These are phyloP conservation scores for Thalassophryne amazonica DNA, from an alignment of 2,797 vertebrate genomes.

Conservation along the genomic window DNA sequence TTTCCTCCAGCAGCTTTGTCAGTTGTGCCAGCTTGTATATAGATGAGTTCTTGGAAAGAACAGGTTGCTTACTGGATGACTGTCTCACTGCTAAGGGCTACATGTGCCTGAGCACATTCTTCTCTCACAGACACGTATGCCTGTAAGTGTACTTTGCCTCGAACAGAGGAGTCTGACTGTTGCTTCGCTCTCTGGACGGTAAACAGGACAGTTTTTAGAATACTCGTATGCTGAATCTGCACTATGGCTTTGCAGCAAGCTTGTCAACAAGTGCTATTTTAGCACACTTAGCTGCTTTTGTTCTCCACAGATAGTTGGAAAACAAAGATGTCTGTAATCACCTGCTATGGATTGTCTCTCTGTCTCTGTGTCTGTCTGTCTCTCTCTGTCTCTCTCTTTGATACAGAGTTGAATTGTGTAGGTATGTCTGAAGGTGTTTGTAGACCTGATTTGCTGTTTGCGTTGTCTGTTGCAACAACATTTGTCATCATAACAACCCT, in stretches of 20 bases:
- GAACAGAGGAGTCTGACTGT: conserved; percentile 58
- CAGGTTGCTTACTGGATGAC: conserved; percentile 10
- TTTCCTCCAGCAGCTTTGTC: conserved; percentile 36
- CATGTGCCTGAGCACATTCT: no score
- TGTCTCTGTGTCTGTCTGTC: no score
- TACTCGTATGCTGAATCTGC: conserved; percentile 74
- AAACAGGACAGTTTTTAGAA: conserved; percentile 73
- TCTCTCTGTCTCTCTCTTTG: no score
- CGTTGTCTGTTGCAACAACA: no score
- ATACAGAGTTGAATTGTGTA: no score
- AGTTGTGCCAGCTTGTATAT: conserved; percentile 10
- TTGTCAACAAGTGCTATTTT: conserved; percentile 74
- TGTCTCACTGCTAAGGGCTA: no score
- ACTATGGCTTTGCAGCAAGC: conserved; percentile 72
- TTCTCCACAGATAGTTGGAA: conserved; percentile 36
- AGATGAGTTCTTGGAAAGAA: conserved; percentile 15
- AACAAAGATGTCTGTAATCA: conserved; percentile 43
- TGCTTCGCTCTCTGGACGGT: conserved; percentile 62
- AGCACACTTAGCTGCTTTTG: conserved; percentile 46
- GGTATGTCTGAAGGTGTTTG: no score
- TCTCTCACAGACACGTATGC: conserved; percentile 31
- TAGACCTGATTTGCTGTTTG: no score
- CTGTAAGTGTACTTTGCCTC: conserved; percentile 41
- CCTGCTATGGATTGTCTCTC: no score
- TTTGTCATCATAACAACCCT: no score